Evolutionary conservation across 2,888 invertebrate genomes (phyloP), one percentile per base, ranked within the genome.

Genomic region (Diplazon laetatorius): DNA sequence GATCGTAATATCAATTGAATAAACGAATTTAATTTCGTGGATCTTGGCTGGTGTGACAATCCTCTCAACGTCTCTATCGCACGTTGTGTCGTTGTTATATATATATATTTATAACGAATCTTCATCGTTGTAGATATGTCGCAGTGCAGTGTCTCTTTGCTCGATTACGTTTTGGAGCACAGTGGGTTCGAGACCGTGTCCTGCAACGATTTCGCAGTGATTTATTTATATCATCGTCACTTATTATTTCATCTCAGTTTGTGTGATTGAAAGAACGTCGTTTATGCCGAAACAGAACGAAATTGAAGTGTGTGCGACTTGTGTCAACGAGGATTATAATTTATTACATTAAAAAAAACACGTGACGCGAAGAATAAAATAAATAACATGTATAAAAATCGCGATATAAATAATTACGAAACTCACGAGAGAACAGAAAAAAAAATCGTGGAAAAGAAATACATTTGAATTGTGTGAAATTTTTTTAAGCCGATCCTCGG

Each of bases 1-100:
- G 75, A 75, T 75, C 66, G 55, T 78, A 18, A 71, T 71, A 57
- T 75, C 71, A 78, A 78, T 75, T 78, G 78, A 78, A 78, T 78
- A 72, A 78, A 55, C 78, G 71, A 68, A 71, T 75, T n/a, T n/a
- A 75, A 78, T 78, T 78, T 75, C 74, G 66, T 42, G 22, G 68
- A 74, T 78, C 66, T 62, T 71, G 62, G 57, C 42, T 65, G 50
- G 57, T 66, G 66, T 63, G 68, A 71, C 68, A 63, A 69, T 46
- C 57, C 44, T 30, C 60, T 10, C 65, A 22, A 75, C 46, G 71
- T 78, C 78, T 78, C 75, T 70, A 71, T 78, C 66, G 39, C 37
- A 63, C 25, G n/a, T 42, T 25, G 50, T 62, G 10, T 52, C 30
- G 16, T 52, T 59, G n/a, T n/a, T n/a, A n/a, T n/a, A n/a, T n/a